Conservation (phyloP, 2,113 vertebrate species). For the Sylvietta virens region DNA sequence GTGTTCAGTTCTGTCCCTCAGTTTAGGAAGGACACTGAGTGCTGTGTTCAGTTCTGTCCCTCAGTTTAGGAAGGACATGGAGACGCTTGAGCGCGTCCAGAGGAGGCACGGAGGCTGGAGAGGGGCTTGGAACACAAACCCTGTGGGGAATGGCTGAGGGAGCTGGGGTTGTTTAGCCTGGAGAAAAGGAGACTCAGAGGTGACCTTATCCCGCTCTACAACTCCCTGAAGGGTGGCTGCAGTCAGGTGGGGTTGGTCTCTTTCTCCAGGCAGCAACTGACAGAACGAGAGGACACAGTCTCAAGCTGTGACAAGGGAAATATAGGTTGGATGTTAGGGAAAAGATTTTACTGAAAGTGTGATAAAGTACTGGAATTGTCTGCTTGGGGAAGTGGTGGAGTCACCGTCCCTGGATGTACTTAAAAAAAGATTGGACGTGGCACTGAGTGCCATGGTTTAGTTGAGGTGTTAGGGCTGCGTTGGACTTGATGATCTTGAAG, state of each 20-base stretch:
- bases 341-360: neutral
- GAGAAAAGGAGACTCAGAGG: too few relatives aligned
- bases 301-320: neutral
- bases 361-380: neutral
- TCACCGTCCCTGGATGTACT: neutral
- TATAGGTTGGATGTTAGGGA: too few relatives aligned
- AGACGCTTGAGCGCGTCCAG: too few relatives aligned
- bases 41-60: too few relatives aligned
- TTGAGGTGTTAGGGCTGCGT: neutral
- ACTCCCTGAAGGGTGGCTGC: neutral
- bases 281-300: accelerated
- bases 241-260: neutral
- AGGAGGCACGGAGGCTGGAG: too few relatives aligned
- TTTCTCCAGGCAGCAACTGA: neutral
- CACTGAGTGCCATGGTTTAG: neutral
- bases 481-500: accelerated
- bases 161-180: too few relatives aligned
- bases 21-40: too few relatives aligned
- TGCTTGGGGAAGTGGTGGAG: too few relatives aligned
- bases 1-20: too few relatives aligned
- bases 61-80: too few relatives aligned
- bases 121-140: neutral
- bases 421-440: too few relatives aligned
- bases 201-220: too few relatives aligned
- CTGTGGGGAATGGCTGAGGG: neutral